Evolutionary conservation across 2,888 invertebrate genomes (phyloP).

Genomic region (Drosophila helvetica): DNA sequence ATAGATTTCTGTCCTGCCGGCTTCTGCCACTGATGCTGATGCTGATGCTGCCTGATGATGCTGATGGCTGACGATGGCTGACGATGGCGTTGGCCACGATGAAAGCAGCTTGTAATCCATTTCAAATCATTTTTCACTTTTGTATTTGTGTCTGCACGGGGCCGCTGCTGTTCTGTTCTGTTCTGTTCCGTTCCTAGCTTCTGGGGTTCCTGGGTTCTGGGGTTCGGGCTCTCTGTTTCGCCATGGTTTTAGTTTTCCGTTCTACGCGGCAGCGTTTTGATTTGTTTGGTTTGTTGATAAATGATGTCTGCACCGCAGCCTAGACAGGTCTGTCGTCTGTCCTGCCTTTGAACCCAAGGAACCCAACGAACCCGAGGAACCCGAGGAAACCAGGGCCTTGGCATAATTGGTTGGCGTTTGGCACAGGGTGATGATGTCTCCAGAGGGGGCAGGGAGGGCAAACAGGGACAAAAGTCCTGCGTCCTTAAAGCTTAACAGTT

Average conservation of each 20-base stretch:
- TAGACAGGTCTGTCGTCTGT: slow-evolving; percentile 52
- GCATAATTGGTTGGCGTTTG: slow-evolving; percentile 33
- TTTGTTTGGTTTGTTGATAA: slow-evolving; percentile 73
- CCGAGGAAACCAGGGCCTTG: slow-evolving; percentile 1
- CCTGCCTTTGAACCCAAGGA: slow-evolving; percentile 30
- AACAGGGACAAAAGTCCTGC: too few species aligned
- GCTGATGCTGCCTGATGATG: slow-evolving; percentile 44
- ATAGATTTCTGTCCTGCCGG: slow-evolving; percentile 63
- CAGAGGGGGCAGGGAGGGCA: neutral
- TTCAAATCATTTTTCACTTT: slow-evolving; percentile 76
- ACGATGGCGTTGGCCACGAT: slow-evolving; percentile 37
- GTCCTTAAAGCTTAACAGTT: neutral
- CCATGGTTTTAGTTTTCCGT: slow-evolving; percentile 59
- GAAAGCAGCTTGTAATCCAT: slow-evolving; percentile 75
- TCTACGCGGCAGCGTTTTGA: slow-evolving; percentile 63
- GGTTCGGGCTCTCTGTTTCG: slow-evolving; percentile 44
- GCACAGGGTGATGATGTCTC: slow-evolving; percentile 18
- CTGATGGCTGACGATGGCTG: slow-evolving; percentile 39
- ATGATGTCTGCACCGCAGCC: slow-evolving; percentile 71
- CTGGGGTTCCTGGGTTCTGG: too few species aligned
- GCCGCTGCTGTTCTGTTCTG: neutral
- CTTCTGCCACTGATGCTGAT: slow-evolving; percentile 31
- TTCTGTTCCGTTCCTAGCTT: too few species aligned
- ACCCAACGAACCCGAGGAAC: slow-evolving; percentile 20
- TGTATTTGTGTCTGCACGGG: slow-evolving; percentile 38